A percentile compares a stretch with the other conserved stretches of the same genome.
Evolutionary conservation across 1,140 invertebrate species (phyloP).

Genomic region (Globodera ellingtonae): DNA sequence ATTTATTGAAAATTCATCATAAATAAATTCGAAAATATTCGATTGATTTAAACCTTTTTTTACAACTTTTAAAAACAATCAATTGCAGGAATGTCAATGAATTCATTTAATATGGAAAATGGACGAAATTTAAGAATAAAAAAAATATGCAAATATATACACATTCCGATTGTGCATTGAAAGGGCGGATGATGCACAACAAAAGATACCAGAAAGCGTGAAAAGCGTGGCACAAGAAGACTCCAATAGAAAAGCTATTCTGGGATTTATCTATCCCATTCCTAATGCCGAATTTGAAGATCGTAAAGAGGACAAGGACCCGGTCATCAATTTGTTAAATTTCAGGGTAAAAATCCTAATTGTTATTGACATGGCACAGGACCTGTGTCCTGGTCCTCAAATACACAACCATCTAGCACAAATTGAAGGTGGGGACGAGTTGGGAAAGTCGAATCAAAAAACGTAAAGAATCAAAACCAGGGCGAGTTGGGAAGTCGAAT

Average conservation of each 20-base stretch:
- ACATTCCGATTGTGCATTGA: too few species aligned
- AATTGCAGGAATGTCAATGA: not conserved
- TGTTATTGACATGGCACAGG: too few species aligned
- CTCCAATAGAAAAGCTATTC: too few species aligned
- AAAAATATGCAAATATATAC: conserved; percentile 8
- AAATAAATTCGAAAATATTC: conserved; percentile 2
- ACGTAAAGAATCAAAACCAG: conserved; percentile 13
- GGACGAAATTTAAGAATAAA: not conserved
- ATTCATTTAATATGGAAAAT: not conserved
- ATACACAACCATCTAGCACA: not conserved
- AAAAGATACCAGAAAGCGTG: too few species aligned
- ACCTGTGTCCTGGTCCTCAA: too few species aligned
- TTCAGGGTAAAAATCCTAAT: too few species aligned
- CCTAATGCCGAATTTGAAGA: not conserved
- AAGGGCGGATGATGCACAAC: too few species aligned
- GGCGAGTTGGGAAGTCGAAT: not conserved
- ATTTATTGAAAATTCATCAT: not conserved
- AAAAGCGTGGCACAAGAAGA: too few species aligned
- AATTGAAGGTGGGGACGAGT: not conserved
- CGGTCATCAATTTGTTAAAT: too few species aligned
- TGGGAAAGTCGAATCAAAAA: conserved; percentile 4
- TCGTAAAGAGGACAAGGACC: too few species aligned
- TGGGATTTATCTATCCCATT: too few species aligned
- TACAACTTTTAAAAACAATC: not conserved
- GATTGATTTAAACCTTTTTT: not conserved